Base-by-base conservation (phyloP, 2,888 invertebrate species). In the Neoascia interrupta region DNA sequence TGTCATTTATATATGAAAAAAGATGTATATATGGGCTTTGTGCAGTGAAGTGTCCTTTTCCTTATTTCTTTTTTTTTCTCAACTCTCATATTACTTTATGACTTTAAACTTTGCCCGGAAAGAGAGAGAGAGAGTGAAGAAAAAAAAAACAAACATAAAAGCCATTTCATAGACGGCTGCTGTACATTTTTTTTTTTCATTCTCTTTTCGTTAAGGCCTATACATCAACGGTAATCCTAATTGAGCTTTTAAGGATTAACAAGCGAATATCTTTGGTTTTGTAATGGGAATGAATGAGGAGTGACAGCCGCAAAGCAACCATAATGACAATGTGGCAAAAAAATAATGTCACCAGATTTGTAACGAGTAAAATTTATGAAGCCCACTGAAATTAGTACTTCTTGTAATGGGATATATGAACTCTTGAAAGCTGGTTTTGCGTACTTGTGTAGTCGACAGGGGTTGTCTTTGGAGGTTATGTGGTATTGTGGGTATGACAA, bases 181-280 rank as follows among this genome's bases (percentile, higher is more conserved):
- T 11, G 26, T n/a, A n/a, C n/a, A n/a, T 23, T n/a, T 31, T 10
- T 28, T n/a, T 26, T 23, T 37, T 23, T 16, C 1, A 3, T 28
- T 23, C 23, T 13, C 8, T 37, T 36, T 18, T 19, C 15, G 18
- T 39, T 41, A 49, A 21, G 51, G 58, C 19, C 41, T 60, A 53
- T 73, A 72, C 64, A 51, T 70, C 58, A 66, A 31, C 36, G 41
- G 64, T 79, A 79, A 79, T 79, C 72, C 76, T 79, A 79, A 73
- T 72, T 72, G 72, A 72, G 76, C 72, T 60, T 49, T 79, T 41
- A 72, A 34, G 72, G 64, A 76, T 76, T 76, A 76, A 66, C 72
- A 72, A 60, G 72, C 53, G 56, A 72, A 76, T 66, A 72, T 72
- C 76, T 76, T 53, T 66, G 60, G 58, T 10, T 58, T 76, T 53